These are phyloP conservation scores for Tridacna gigas DNA, from an alignment of 2,888 invertebrate species.

Conservation along the genomic window DNA sequence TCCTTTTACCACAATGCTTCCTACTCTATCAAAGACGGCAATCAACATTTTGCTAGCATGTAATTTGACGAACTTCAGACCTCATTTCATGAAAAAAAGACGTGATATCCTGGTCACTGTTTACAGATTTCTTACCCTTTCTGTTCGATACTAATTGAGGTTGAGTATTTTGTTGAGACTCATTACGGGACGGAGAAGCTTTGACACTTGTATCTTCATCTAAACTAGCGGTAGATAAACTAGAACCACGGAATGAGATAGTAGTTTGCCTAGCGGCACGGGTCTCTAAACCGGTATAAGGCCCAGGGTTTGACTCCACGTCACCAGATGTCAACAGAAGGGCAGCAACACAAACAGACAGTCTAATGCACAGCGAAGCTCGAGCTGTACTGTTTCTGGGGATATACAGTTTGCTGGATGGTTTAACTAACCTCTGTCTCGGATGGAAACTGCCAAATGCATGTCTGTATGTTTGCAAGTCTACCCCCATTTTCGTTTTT, in stretches of 20 bases:
- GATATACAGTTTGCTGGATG: background rate
- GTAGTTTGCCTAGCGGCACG: background rate
- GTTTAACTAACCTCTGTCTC: background rate
- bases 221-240: background rate
- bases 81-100: no score
- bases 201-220: background rate
- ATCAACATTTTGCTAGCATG: no score
- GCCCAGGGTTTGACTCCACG: constrained; percentile 3
- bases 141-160: background rate
- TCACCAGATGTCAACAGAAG: constrained; percentile 1
- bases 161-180: constrained; percentile 4
- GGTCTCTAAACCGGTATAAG: background rate
- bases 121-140: background rate
- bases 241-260: no score
- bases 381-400: background rate
- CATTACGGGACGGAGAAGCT: background rate
- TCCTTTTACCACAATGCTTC: no score
- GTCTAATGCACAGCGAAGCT: background rate
- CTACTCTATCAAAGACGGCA: no score
- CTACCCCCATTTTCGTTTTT: no score
- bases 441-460: no score
- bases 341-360: background rate
- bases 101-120: background rate
- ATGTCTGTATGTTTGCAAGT: no score
- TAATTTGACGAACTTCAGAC: no score